These are phyloP conservation scores for Cyclophora punctaria DNA, from an alignment of 2,888 invertebrate species.

Conservation along the genomic window DNA sequence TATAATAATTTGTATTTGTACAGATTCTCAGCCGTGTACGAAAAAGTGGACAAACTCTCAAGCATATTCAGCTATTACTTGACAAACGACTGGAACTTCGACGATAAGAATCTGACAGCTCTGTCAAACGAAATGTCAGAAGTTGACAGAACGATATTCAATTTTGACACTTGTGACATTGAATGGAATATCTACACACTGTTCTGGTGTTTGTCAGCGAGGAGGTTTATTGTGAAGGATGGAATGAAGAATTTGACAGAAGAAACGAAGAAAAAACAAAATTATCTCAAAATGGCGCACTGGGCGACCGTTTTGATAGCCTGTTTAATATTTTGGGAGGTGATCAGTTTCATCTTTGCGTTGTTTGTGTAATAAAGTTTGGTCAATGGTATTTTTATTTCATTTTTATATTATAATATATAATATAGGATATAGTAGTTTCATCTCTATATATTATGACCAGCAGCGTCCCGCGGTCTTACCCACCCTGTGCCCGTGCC, in stretches of 20 bases:
- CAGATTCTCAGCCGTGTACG: conserved; percentile 16
- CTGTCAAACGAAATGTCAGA: conserved; percentile 5
- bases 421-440: too few relatives aligned
- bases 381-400: too few relatives aligned
- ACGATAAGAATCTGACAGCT: conserved; percentile 4
- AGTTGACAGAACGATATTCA: conserved; percentile 11
- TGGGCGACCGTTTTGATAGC: too few relatives aligned
- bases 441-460: too few relatives aligned
- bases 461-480: too few relatives aligned
- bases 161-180: conserved; percentile 8
- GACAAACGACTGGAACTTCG: conserved; percentile 11
- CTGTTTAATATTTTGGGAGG: too few relatives aligned
- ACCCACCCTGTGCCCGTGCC: too few relatives aligned
- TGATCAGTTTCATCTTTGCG: too few relatives aligned
- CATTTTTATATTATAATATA: too few relatives aligned
- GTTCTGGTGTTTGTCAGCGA: conserved; percentile 5
- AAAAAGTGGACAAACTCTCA: conserved; percentile 4
- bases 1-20: not conserved
- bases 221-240: conserved; percentile 16
- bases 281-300: not conserved
- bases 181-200: conserved; percentile 1
- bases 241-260: conserved; percentile 1
- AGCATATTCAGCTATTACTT: conserved; percentile 3
- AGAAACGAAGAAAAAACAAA: not conserved
- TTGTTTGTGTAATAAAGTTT: too few relatives aligned